Conservation (phyloP, 2,797 vertebrate species). For the Chanos chanos region DNA sequence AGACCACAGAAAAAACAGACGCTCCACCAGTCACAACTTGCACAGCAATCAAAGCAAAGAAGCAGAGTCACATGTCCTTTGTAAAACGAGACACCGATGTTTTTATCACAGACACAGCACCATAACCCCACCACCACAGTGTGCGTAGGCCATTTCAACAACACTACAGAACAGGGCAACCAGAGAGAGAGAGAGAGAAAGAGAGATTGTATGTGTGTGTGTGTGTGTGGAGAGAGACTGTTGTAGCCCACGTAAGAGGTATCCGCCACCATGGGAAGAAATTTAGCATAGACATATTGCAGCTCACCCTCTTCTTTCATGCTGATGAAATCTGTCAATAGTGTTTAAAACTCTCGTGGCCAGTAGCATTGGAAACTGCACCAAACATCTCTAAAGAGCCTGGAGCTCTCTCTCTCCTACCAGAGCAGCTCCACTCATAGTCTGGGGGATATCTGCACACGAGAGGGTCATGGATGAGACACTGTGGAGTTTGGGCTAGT, state of each 20-base stretch:
- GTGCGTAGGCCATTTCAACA: too few relatives aligned
- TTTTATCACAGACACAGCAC: neutral
- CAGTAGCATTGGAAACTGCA: slow-evolving; percentile 60
- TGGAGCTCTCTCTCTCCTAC: slow-evolving; percentile 57
- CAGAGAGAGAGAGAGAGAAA: too few relatives aligned
- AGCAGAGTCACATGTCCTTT: slow-evolving; percentile 6
- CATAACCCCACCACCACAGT: slow-evolving; percentile 19
- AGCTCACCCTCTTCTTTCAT: slow-evolving; percentile 64
- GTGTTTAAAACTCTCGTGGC: slow-evolving; percentile 59
- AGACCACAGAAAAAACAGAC: slow-evolving; percentile 17
- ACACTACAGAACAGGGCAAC: too few relatives aligned
- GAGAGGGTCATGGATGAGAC: slow-evolving; percentile 57
- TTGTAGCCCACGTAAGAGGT: too few relatives aligned
- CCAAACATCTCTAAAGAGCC: slow-evolving; percentile 62
- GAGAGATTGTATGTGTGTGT: too few relatives aligned
- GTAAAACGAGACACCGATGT: slow-evolving; percentile 24
- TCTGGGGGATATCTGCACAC: slow-evolving; percentile 64
- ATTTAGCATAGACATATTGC: slow-evolving; percentile 31
- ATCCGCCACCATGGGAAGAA: too few relatives aligned
- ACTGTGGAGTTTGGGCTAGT: slow-evolving; percentile 46
- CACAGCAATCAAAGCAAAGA: slow-evolving; percentile 30
- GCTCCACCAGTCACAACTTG: slow-evolving; percentile 14
- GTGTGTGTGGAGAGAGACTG: too few relatives aligned
- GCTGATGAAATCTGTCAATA: slow-evolving; percentile 53
- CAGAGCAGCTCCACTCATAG: slow-evolving; percentile 56